A percentile compares a stretch with the other conserved stretches of the same genome.
Conservation (phyloP, 2,888 invertebrate species). For the Agonopterix arenella region DNA sequence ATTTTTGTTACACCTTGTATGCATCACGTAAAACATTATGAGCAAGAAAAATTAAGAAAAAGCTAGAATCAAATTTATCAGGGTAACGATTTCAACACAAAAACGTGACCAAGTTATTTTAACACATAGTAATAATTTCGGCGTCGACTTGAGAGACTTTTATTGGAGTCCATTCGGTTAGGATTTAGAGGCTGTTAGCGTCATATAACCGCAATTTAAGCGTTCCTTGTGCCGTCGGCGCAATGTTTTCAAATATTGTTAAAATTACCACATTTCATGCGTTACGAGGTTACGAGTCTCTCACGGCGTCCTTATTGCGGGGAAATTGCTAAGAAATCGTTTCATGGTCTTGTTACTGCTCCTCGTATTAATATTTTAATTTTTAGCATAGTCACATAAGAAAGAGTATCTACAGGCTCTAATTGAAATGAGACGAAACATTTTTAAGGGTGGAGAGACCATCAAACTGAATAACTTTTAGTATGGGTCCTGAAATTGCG, state of each 20-base stretch:
- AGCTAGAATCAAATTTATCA: not conserved
- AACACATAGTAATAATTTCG: constrained; percentile 5
- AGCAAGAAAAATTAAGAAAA: not conserved
- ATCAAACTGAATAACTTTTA: too few species aligned
- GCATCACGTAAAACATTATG: too few species aligned
- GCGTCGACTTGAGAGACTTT: constrained; percentile 38
- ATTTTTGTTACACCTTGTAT: too few species aligned
- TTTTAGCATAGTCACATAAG: too few species aligned
- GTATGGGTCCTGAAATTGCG: too few species aligned
- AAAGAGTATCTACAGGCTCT: too few species aligned
- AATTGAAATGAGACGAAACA: too few species aligned
- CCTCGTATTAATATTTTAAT: too few species aligned
- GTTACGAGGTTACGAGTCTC: constrained; percentile 31
- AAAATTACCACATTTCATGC: constrained; percentile 39
- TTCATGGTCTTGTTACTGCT: constrained; percentile 6
- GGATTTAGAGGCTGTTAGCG: constrained; percentile 47
- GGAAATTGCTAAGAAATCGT: constrained; percentile 14
- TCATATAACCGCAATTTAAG: constrained; percentile 41
- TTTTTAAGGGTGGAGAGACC: too few species aligned
- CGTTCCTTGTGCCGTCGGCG: constrained; percentile 25
- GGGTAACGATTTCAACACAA: not conserved
- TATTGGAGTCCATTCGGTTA: constrained; percentile 45
- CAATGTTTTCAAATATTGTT: constrained; percentile 44
- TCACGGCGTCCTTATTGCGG: constrained; percentile 16
- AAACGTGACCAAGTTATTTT: constrained; percentile 5